Evolutionary conservation across 2,888 invertebrate species (phyloP).

Genomic region (Lobophora halterata): DNA sequence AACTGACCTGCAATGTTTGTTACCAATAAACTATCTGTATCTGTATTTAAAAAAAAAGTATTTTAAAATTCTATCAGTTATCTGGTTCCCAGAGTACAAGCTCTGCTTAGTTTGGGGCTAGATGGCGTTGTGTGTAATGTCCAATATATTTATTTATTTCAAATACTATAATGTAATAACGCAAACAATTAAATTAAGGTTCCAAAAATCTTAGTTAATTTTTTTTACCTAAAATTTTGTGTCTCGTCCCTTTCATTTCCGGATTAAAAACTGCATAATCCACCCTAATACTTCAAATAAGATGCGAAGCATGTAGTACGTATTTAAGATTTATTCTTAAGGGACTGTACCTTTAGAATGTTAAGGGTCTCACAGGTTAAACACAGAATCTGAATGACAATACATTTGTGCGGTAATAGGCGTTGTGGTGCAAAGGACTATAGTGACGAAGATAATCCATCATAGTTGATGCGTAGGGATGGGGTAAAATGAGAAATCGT

Average conservation of each 20-base stretch:
- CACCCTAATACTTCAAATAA: slow-evolving; percentile 40
- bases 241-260: slow-evolving; percentile 23
- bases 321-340: slow-evolving; percentile 6
- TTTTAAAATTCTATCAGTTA: too few species aligned
- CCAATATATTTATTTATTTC: too few species aligned
- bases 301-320: slow-evolving; percentile 47
- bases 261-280: slow-evolving; percentile 35
- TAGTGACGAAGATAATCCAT: slow-evolving; percentile 69
- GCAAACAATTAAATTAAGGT: too few species aligned
- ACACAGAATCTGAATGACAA: slow-evolving; percentile 74
- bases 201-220: too few species aligned
- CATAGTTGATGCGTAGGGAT: slow-evolving; percentile 48
- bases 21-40: too few species aligned
- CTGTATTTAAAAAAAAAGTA: too few species aligned
- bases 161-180: too few species aligned
- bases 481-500: slow-evolving; percentile 16
- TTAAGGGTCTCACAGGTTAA: slow-evolving; percentile 63
- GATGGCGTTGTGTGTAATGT: too few species aligned
- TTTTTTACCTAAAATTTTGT: too few species aligned
- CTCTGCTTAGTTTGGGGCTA: too few species aligned
- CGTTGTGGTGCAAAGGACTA: slow-evolving; percentile 70
- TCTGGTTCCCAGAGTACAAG: too few species aligned
- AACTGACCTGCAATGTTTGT: too few species aligned
- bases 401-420: slow-evolving; percentile 63
- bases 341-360: slow-evolving; percentile 28